A percentile compares a stretch with the other conserved stretches of the same genome.
phyloP scores from a whole-genome alignment of 2,888 invertebrate genomes.

The Lasioglossum leucozonium region DNA sequence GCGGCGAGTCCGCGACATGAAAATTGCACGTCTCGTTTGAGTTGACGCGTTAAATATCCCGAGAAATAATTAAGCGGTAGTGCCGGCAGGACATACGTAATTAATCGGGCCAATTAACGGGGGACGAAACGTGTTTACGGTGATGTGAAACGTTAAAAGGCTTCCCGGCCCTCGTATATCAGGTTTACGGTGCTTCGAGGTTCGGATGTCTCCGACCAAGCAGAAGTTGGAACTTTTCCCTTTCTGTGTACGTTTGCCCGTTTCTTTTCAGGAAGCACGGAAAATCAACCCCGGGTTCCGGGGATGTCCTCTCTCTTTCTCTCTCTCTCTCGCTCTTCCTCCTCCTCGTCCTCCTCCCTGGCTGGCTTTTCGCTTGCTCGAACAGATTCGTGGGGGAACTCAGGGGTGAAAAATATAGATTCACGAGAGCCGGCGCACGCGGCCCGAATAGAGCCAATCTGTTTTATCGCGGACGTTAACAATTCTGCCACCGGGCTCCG shows the following conservation, averaged over 20 bases:
- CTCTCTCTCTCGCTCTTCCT: too few species aligned
- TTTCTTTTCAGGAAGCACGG: conserved; percentile 35
- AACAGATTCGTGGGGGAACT: conserved; percentile 17
- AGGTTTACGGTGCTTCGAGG: conserved; percentile 15
- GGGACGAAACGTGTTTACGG: background rate
- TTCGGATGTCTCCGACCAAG: conserved; percentile 3
- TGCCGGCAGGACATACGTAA: background rate
- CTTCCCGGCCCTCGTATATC: background rate
- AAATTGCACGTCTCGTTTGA: background rate
- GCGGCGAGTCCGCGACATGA: background rate
- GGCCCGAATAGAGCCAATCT: conserved; percentile 70
- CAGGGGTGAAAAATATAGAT: conserved; percentile 64
- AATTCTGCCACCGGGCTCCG: background rate
- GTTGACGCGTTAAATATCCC: background rate
- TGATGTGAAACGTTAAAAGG: conserved; percentile 27
- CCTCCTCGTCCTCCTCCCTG: background rate
- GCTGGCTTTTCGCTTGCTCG: conserved; percentile 11
- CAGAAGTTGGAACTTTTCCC: conserved; percentile 38
- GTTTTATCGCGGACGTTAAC: conserved; percentile 23
- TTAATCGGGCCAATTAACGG: background rate
- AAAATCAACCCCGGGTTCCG: conserved; percentile 41
- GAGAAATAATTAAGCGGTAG: background rate
- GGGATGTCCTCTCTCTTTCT: conserved; percentile 5
- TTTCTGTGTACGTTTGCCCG: conserved; percentile 16
- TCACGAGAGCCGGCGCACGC: conserved; percentile 66